These are phyloP conservation scores for Hepsetus odoe DNA, from an alignment of 2,113 vertebrate species.

Conservation along the genomic window DNA sequence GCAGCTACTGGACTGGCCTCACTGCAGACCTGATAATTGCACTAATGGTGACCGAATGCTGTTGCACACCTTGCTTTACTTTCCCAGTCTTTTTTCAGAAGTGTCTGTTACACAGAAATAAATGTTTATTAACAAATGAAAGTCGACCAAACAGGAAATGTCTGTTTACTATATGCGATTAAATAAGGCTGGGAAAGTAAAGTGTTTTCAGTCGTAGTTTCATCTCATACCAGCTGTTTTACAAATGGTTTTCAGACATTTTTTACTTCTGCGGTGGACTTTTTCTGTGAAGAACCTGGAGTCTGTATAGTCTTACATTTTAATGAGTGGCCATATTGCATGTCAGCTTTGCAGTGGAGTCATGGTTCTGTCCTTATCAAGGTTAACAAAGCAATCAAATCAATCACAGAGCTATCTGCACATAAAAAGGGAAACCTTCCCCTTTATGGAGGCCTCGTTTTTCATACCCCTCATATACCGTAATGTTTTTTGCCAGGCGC, in stretches of 20 bases:
- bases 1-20: too few species aligned
- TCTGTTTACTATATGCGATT: too few species aligned
- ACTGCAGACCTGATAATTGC: too few species aligned
- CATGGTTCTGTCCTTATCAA: constrained; percentile 61
- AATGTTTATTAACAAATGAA: too few species aligned
- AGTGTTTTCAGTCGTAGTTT: too few species aligned
- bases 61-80: too few species aligned
- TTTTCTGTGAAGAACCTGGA: constrained; percentile 16
- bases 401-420: constrained; percentile 67
- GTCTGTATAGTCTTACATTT: constrained; percentile 45
- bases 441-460: constrained; percentile 57
- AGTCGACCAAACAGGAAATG: too few species aligned
- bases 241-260: not conserved
- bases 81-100: too few species aligned
- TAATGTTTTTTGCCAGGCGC: constrained; percentile 62
- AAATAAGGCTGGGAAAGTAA: too few species aligned
- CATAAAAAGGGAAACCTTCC: constrained; percentile 36
- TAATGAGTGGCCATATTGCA: constrained; percentile 26
- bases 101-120: too few species aligned
- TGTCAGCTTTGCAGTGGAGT: constrained; percentile 1
- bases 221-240: too few species aligned
- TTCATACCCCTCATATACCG: constrained; percentile 55
- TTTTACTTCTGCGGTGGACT: not conserved
- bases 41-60: too few species aligned
- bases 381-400: constrained; percentile 76